Base-by-base conservation (phyloP, 2,113 vertebrate genomes). In the Geococcyx californianus region DNA sequence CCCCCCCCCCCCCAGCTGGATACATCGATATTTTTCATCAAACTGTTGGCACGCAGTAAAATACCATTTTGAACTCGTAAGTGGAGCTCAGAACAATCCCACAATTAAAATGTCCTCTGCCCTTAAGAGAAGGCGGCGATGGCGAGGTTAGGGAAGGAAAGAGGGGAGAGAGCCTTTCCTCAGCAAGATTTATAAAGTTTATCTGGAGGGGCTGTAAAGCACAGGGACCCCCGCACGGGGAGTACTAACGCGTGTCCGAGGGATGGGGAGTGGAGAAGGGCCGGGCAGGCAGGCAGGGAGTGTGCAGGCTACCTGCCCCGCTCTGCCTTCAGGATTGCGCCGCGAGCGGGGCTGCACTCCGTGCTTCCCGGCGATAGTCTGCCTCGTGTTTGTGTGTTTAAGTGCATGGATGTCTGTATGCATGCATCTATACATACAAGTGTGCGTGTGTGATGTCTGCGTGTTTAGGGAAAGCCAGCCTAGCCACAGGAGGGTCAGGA, bases 61-160 rank as follows among this genome's bases (percentile, higher is more conserved):
- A 96, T 95, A 95, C 87, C 80, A 83, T 95, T 95, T 59, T 44
- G 72, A 94, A 91, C 90, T 91, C 96, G 88, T 95, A 95, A 96
- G 94, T 83, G 86, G 94, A 97, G 94, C 94, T 95, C 96, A 70
- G 89, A 91, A 93, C 76, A 84, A 70, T 6, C 44, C 82, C 40
- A 85, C 86, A 69, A 11, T 97, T 92, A 93, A 97, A 96, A 93
- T 80, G 84, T 93, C 33, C 47, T 93, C 90, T 84, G 59, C 52
- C 87, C 64, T 56, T 70, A 54, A 95, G 45, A 90, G 49, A 49
- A 91, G 56, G 45, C 5, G 49, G 66, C 59, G 23, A 33, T 86
- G 67, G 63, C 10, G 74, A 68, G 74, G 55, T 52, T 68, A 25
- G 49, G 34, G 76, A 64, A 31, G 36, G 21, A 49, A 64, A 38